These are phyloP conservation scores for Chironomus tepperi DNA, from an alignment of 1,140 invertebrate genomes.

Conservation along the genomic window DNA sequence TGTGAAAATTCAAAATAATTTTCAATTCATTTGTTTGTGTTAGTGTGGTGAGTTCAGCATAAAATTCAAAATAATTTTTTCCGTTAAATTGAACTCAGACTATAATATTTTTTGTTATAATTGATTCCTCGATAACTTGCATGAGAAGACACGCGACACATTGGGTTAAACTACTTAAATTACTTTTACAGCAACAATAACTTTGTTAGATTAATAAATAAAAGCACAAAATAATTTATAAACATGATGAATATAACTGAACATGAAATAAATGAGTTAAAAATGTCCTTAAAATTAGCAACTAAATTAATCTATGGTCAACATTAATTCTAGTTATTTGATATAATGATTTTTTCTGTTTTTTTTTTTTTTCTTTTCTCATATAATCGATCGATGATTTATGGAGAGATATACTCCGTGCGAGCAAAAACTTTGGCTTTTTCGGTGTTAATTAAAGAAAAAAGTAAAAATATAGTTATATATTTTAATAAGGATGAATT, in stretches of 20 bases:
- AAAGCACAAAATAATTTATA: not conserved
- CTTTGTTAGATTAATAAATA: not conserved
- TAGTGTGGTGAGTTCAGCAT: too few species aligned
- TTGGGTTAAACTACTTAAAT: too few species aligned
- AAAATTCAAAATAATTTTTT: not conserved
- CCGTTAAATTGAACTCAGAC: not conserved
- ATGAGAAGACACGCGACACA: too few species aligned
- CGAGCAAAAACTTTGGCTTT: slow-evolving; percentile 3
- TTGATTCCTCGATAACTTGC: too few species aligned
- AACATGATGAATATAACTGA: not conserved
- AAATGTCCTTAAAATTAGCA: not conserved
- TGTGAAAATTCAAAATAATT: too few species aligned
- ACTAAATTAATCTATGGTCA: slow-evolving; percentile 14
- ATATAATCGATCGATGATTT: too few species aligned
- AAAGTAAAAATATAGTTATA: not conserved
- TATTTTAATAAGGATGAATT: not conserved
- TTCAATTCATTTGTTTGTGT: too few species aligned
- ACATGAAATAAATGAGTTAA: slow-evolving; percentile 11
- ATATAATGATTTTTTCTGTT: too few species aligned
- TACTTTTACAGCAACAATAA: too few species aligned
- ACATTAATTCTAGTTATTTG: slow-evolving; percentile 14
- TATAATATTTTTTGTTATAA: too few species aligned
- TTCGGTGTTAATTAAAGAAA: not conserved
- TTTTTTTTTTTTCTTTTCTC: not conserved
- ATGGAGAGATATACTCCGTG: not conserved